Evolutionary conservation across 2,888 invertebrate species (phyloP), one percentile per base, ranked within the genome.

Genomic region (Muschampia plurimacula): DNA sequence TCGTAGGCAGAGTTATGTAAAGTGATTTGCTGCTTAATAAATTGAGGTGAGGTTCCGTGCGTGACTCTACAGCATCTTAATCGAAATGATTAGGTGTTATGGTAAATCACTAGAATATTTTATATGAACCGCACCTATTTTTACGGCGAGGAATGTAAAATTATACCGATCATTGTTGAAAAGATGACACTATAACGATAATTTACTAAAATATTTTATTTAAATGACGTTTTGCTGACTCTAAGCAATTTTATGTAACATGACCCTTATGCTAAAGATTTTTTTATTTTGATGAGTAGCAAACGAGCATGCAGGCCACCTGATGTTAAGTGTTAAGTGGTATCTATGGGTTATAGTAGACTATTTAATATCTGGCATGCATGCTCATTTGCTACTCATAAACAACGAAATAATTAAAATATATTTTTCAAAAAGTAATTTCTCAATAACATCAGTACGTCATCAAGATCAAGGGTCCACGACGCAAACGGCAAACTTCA

Each of bases 1-100:
- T 65, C 65, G 57, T 44, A 46, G 64, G 46, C 36, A 67, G 59
- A 59, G 65, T 70, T 70, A 49, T 57, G 70, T 57, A 46, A 64
- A 70, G 59, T 22, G 57, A 65, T 59, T 59, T 65, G 59, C 65
- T 65, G 70, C 70, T 41, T 57, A 65, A 70, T 65, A 70, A 65
- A 70, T 70, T 49, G 64, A 41, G 44, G 57, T 32, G 64, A 46
- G 12, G 12, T 10, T 28, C 44, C n/a, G 15, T 65, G 57, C 70
- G 52, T 64, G 64, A 70, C 57, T 44, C 52, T 52, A 22, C 2
- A 55, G 52, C 22, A 55, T 39, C 57, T 67, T 44, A 22, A 67
- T 67, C 57, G 41, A 13, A 44, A 67, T 67, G 28, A 67, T 67
- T 41, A 55, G 36, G 12, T 67, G 41, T 67, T 67, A 39, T 55